Evolutionary conservation across 92 coral and sea anemone genomes (phyloP).

Genomic region (Heliopora coerulea): DNA sequence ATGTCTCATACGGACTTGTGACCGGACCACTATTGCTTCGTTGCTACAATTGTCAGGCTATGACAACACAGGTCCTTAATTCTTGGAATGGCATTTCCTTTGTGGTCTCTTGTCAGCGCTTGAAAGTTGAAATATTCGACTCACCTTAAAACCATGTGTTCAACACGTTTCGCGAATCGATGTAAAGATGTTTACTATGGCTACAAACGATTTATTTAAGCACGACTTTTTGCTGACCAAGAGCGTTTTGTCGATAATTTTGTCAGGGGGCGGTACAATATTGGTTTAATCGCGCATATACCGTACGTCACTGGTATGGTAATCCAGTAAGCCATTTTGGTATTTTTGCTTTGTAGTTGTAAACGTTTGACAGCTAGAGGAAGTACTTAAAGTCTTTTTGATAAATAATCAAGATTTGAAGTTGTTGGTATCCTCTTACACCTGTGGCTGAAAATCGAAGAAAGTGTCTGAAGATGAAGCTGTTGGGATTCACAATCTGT

Average conservation of each 20-base stretch:
- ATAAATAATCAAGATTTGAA: slow-evolving; percentile 1
- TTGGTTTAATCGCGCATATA: slow-evolving; percentile 11
- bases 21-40: too few relatives aligned
- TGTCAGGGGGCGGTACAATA: slow-evolving; percentile 9
- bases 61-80: too few relatives aligned
- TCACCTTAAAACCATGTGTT: neutral
- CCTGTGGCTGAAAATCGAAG: neutral
- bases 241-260: slow-evolving; percentile 11
- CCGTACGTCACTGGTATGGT: neutral
- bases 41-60: too few relatives aligned
- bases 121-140: neutral
- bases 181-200: neutral
- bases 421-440: neutral
- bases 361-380: slow-evolving; percentile 25
- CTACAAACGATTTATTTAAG: neutral
- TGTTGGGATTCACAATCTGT: neutral
- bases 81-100: too few relatives aligned
- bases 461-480: slow-evolving; percentile 2
- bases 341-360: neutral
- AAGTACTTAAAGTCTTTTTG: slow-evolving; percentile 14
- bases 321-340: slow-evolving; percentile 25
- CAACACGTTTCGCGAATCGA: neutral
- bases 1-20: too few relatives aligned
- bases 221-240: neutral
- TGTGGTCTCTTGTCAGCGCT: too few relatives aligned